Evolutionary conservation across 2,113 vertebrate genomes (phyloP).

Genomic region (Herpetotheres cachinnans): DNA sequence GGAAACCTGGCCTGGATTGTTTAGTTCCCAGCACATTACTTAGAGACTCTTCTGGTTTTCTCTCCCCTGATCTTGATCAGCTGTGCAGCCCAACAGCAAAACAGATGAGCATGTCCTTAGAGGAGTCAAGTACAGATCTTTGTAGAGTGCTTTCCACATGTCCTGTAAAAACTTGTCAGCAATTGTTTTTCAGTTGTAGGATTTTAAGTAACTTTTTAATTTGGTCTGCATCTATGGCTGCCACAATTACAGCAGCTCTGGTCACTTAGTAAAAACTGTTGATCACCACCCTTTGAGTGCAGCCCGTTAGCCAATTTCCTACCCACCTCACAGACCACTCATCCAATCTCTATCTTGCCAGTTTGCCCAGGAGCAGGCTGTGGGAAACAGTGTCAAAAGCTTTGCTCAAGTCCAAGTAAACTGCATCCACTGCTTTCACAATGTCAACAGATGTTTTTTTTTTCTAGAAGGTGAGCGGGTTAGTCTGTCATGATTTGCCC

Average conservation of each 20-base stretch:
- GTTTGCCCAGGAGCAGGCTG: background rate
- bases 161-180: background rate
- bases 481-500: background rate
- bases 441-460: background rate
- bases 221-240: background rate
- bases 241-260: background rate
- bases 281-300: background rate
- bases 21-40: background rate
- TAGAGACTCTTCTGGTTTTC: background rate
- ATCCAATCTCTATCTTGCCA: background rate
- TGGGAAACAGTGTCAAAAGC: background rate
- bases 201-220: background rate
- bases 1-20: background rate
- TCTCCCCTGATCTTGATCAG: background rate
- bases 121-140: background rate
- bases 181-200: background rate
- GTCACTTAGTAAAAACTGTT: background rate
- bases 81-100: background rate
- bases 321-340: background rate
- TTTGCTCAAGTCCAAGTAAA: background rate
- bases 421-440: background rate
- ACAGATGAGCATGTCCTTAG: background rate
- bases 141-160: background rate
- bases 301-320: background rate
- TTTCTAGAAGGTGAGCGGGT: background rate